These are phyloP conservation scores for Apamea anceps DNA, from an alignment of 2,888 invertebrate genomes.

Conservation along the genomic window DNA sequence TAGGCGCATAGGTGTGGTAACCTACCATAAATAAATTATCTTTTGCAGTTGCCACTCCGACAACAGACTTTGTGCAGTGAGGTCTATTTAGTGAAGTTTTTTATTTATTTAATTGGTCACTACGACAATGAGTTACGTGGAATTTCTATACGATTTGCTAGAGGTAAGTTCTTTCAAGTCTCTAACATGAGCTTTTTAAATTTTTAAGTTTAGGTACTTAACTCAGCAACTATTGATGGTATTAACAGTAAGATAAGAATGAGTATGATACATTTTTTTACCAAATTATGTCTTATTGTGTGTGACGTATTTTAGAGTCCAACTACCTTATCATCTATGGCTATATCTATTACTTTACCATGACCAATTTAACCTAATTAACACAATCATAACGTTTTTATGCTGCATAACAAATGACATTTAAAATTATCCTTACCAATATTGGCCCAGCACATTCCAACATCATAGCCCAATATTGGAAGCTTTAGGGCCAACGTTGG, in stretches of 20 bases:
- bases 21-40: conserved; percentile 77
- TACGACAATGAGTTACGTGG: conserved; percentile 82
- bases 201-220: background rate
- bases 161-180: conserved; percentile 77
- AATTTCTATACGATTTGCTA: conserved; percentile 84
- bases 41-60: conserved; percentile 79
- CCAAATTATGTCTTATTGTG: too few species aligned
- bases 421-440: background rate
- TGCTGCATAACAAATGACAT: background rate
- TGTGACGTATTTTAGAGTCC: background rate
- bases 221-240: background rate
- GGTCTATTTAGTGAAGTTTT: conserved; percentile 62
- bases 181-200: background rate
- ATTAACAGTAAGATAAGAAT: background rate
- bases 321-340: background rate
- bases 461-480: background rate
- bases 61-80: conserved; percentile 74
- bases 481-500: conserved; percentile 6
- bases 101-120: conserved; percentile 56
- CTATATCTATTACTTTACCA: background rate
- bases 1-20: conserved; percentile 85
- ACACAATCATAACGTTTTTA: background rate
- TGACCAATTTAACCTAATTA: background rate
- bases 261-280: background rate
- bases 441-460: background rate